These are phyloP conservation scores for Taenaris catops DNA, from an alignment of 2,888 invertebrate genomes.

Conservation along the genomic window DNA sequence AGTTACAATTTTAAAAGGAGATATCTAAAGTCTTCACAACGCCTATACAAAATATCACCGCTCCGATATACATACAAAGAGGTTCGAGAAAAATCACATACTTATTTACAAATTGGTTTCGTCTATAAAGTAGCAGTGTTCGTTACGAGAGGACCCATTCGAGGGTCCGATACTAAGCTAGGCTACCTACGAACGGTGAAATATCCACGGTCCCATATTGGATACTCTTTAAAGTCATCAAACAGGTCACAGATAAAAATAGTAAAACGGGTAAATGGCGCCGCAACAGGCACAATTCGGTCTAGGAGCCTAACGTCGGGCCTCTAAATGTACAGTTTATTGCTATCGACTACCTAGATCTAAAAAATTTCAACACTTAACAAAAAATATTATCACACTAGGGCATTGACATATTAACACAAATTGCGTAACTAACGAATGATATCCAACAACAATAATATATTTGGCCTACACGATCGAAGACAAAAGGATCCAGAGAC, in stretches of 20 bases:
- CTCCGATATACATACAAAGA: constrained; percentile 61
- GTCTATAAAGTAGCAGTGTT: constrained; percentile 55
- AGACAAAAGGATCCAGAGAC: no score
- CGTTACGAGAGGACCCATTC: constrained; percentile 24
- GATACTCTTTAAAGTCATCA: constrained; percentile 16
- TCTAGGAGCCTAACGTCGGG: constrained; percentile 42
- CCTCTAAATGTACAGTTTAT: constrained; percentile 42
- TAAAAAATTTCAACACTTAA: constrained; percentile 63
- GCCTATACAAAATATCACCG: constrained; percentile 73
- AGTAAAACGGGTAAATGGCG: constrained; percentile 28
- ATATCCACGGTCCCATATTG: constrained; percentile 28
- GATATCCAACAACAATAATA: no score
- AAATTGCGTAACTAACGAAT: no score
- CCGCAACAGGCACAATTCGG: constrained; percentile 51
- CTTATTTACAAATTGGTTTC: constrained; percentile 57
- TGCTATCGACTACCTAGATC: constrained; percentile 59
- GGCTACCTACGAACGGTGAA: constrained; percentile 35
- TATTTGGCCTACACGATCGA: no score
- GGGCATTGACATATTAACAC: no score
- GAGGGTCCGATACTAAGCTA: constrained; percentile 38
- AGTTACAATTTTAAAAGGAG: constrained; percentile 27
- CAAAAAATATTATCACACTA: constrained; percentile 28
- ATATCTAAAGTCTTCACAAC: constrained; percentile 39
- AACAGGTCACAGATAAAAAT: constrained; percentile 14
- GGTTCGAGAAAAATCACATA: constrained; percentile 41